phyloP scores from a whole-genome alignment of 1,140 invertebrate genomes.

The Oscheius sp. region DNA sequence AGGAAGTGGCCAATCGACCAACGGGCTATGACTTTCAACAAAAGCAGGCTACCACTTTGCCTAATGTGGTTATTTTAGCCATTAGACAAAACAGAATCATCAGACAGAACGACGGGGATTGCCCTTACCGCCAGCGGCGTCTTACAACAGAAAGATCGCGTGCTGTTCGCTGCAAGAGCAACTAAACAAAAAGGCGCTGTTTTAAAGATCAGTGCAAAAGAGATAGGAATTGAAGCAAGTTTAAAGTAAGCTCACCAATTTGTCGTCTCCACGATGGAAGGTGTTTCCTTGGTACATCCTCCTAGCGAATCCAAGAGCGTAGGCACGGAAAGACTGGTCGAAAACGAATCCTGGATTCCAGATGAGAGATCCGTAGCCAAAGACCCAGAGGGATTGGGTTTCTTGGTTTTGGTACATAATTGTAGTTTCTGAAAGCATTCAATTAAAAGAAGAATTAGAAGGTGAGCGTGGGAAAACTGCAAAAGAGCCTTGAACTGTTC shows the following conservation, averaged over 20 bases:
- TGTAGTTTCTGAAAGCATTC: no score
- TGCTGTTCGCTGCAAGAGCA: slow-evolving; percentile 9
- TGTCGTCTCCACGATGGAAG: slow-evolving; percentile 31
- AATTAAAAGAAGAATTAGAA: neutral
- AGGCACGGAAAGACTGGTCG: slow-evolving; percentile 20
- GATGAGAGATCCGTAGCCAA: slow-evolving; percentile 36
- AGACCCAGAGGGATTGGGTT: slow-evolving; percentile 32
- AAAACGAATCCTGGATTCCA: slow-evolving; percentile 37
- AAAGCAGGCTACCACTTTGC: no score
- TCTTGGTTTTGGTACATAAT: neutral
- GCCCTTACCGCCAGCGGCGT: no score
- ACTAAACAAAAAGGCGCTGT: slow-evolving; percentile 27
- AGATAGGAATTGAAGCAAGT: neutral
- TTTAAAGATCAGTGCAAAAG: neutral
- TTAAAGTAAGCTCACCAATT: slow-evolving; percentile 15
- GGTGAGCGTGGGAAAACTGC: neutral
- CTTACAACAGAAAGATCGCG: no score
- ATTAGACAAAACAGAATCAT: no score
- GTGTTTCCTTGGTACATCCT: slow-evolving; percentile 40
- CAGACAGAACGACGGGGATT: no score
- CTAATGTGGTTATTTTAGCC: no score
- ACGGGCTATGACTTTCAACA: no score
- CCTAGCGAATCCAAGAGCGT: slow-evolving; percentile 26
- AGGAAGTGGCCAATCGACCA: neutral
- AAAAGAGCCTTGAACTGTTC: slow-evolving; percentile 4